phyloP scores from a whole-genome alignment of 2,888 invertebrate genomes.

The Melolontha melolontha region DNA sequence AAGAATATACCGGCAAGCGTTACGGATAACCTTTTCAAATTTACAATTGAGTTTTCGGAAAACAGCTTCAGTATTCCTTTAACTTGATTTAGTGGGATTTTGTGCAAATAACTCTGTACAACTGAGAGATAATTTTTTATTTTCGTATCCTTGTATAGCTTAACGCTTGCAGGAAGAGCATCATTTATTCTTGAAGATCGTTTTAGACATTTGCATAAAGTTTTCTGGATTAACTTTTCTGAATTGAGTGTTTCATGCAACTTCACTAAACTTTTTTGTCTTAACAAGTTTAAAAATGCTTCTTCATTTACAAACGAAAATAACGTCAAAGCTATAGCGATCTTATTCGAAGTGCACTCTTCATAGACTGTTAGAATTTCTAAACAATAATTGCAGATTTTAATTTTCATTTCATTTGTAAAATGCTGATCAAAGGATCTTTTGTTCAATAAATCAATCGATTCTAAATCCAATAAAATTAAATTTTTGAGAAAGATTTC shows the following conservation, averaged over 20 bases:
- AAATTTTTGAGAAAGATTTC: not conserved
- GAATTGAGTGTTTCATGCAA: not conserved
- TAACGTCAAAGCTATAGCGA: not conserved
- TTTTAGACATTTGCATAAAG: not conserved
- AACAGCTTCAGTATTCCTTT: not conserved
- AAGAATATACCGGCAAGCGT: slow-evolving; percentile 8
- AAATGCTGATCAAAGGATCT: not conserved
- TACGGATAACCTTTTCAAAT: slow-evolving; percentile 40
- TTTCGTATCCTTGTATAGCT: not conserved
- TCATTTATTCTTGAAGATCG: not conserved
- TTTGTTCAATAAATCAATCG: not conserved
- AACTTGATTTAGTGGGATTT: slow-evolving; percentile 36
- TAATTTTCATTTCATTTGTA: not conserved
- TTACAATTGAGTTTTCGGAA: slow-evolving; percentile 30
- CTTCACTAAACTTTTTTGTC: not conserved
- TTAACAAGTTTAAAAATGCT: not conserved
- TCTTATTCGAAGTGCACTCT: not conserved
- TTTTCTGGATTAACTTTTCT: not conserved
- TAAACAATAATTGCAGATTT: not conserved
- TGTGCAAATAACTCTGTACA: not conserved
- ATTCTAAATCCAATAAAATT: not conserved
- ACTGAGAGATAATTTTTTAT: not conserved
- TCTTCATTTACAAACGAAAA: not conserved
- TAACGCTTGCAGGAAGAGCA: not conserved
- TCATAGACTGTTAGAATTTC: not conserved